These are phyloP conservation scores for Panthera leo DNA, from an alignment of 2,113 vertebrate species.

Conservation along the genomic window DNA sequence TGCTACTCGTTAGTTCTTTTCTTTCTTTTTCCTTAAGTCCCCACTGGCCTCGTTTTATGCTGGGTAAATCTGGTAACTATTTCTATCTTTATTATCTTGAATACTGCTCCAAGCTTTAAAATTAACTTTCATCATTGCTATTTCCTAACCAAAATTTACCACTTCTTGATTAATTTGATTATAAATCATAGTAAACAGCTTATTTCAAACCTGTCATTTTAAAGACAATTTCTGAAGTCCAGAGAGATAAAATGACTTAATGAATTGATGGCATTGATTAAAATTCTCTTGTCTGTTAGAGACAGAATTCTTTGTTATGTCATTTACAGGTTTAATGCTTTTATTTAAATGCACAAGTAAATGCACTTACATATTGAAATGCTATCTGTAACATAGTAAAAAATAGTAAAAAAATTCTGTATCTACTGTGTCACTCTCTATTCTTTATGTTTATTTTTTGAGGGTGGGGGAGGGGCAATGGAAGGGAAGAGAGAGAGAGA, in stretches of 20 bases:
- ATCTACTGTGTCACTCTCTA: background rate
- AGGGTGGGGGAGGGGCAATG: no score
- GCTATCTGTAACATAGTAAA: background rate
- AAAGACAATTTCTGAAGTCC: background rate
- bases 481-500: no score
- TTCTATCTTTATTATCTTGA: background rate
- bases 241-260: background rate
- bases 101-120: background rate
- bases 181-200: background rate
- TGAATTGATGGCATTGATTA: background rate
- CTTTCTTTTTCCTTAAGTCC: background rate
- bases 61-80: background rate
- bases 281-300: background rate
- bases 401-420: background rate
- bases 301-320: background rate
- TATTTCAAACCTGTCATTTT: background rate
- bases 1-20: slow-evolving; percentile 4
- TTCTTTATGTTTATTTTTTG: background rate
- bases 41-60: background rate
- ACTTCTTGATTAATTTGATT: slow-evolving; percentile 20
- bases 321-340: background rate
- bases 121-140: background rate
- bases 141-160: slow-evolving; percentile 6
- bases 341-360: background rate
- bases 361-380: background rate